A percentile compares a stretch with the other conserved stretches of the same genome.
Conservation (phyloP, 1,140 invertebrate genomes). For the Drosophila navojoa region DNA sequence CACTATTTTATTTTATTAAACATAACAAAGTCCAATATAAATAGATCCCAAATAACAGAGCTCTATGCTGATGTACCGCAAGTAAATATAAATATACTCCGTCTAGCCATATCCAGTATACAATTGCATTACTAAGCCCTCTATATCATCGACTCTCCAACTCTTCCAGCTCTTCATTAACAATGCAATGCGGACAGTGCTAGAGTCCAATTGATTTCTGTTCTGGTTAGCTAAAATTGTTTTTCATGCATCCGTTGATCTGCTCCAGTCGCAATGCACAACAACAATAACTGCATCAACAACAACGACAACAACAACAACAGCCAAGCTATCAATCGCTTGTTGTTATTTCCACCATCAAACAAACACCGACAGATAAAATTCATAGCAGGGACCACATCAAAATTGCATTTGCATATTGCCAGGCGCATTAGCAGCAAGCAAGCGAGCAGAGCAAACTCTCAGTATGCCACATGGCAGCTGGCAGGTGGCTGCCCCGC, state of each 20-base stretch:
- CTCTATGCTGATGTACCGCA: no score
- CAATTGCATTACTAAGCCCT: no score
- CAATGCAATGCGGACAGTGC: no score
- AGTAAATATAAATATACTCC: no score
- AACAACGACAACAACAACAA: conserved; percentile 8
- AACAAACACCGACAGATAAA: conserved; percentile 26
- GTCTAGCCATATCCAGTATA: no score
- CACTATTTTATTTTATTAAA: no score
- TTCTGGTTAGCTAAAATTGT: neutral
- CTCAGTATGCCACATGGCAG: conserved; percentile 2
- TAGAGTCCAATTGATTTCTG: no score
- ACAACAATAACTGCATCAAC: no score
- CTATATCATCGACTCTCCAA: no score
- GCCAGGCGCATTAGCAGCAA: conserved; percentile 50
- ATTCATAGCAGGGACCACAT: conserved; percentile 27
- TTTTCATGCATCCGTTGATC: neutral
- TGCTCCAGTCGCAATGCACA: neutral
- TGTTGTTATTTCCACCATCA: conserved; percentile 39
- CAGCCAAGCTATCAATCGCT: conserved; percentile 60
- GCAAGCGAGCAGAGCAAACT: neutral
- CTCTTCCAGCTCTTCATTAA: no score
- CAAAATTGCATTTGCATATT: conserved; percentile 75
- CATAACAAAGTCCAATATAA: no score
- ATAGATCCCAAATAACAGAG: no score
- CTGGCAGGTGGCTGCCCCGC: conserved; percentile 10